These are phyloP conservation scores for Apamea monoglypha DNA, from an alignment of 2,888 invertebrate species.

Conservation along the genomic window DNA sequence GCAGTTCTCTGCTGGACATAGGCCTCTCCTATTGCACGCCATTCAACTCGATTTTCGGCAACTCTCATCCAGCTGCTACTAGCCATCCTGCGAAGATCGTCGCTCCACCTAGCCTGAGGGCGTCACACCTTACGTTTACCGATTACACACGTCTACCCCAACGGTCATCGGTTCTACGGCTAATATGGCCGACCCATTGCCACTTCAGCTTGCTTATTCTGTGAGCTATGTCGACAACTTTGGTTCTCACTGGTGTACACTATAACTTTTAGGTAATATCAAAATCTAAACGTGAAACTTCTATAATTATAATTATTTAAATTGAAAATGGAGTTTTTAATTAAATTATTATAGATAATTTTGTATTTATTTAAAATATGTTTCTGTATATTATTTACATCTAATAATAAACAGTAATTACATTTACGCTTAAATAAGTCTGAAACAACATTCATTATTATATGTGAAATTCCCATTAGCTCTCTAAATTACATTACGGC, in stretches of 20 bases:
- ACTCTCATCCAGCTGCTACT: no score
- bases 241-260: no score
- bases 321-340: background rate
- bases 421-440: conserved; percentile 11
- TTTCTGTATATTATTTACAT: background rate
- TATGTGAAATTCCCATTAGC: background rate
- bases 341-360: background rate
- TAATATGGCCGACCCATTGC: no score
- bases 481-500: background rate
- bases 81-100: no score
- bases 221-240: no score
- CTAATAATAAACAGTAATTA: background rate
- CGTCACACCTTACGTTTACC: background rate
- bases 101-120: no score
- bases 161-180: no score
- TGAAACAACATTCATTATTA: background rate
- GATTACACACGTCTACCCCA: background rate
- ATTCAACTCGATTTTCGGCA: no score
- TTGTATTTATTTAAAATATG: background rate
- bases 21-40: no score
- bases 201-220: no score
- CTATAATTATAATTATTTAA: background rate
- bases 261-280: background rate
- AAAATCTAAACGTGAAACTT: conserved; percentile 10
- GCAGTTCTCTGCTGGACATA: no score